Evolutionary conservation across 2,113 vertebrate species (phyloP), one percentile per base, ranked within the genome.

Genomic region (Craseonycteris thonglongyai): DNA sequence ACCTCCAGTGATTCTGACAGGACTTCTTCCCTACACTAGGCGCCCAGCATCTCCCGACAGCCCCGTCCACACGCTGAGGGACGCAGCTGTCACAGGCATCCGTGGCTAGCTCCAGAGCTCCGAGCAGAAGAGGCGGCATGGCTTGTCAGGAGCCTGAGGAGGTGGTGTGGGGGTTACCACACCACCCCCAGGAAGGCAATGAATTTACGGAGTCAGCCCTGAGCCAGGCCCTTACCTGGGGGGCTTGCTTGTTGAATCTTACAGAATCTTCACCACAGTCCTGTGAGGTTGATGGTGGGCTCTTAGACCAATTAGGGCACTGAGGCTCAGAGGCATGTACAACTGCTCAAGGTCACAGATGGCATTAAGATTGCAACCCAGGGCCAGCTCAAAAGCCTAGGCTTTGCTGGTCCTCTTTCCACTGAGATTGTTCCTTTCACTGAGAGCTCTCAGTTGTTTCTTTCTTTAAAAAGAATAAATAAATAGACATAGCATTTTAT

Each of bases 1-100:
- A 98, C 95, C 95, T 96, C 93, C 95, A 97, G 96, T 24, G 42
- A 96, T 97, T 98, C 97, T 98, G 97, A 98, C 97, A 97, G 96
- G 89, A 97, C 88, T 97, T 96, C 97, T 92, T 96, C 90, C 95
- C 95, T 71, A 51, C 95, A 88, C 88, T 83, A 92, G 71, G 97
- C 96, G 80, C 42, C 88, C 42, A 51, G 84, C 72, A n/a, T 90
- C 95, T 94, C 97, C 95, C 95, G 90, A 97, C 74, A 79, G 95
- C 97, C 90, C 93, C 18, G 15, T 78, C 94, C 42, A 1, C 86
- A 45, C 47, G 38, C 94, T 38, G 92, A 95, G 95, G 96, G 89
- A 69, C 1, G 0, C 92, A 90, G 90, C 96, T 96, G 96, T 95
- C 94, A 88, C 30, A 61, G 76, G 38, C 83, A 35, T 84, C 65